Conservation (phyloP, 2,797 vertebrate species). For the Rhabdomys pumilio region DNA sequence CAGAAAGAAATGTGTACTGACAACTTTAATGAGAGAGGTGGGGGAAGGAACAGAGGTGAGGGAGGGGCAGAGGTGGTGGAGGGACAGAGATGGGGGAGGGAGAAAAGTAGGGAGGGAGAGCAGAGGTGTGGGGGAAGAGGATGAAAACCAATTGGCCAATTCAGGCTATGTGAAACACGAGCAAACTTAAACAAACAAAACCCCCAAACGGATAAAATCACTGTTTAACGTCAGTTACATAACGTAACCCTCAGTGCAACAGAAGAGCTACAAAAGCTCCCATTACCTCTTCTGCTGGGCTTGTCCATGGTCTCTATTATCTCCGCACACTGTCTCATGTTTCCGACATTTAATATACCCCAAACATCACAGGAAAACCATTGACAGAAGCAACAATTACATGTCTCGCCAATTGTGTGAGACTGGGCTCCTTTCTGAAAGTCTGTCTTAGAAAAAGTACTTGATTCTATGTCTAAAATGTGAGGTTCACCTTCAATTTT, state of each 20-base stretch:
- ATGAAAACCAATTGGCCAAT: not conserved
- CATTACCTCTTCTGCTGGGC: not conserved
- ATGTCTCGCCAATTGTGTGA: not conserved
- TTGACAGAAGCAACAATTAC: slow-evolving; percentile 32
- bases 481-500: slow-evolving; percentile 26
- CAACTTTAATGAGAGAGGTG: not conserved
- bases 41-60: not conserved
- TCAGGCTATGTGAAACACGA: not conserved
- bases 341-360: slow-evolving; percentile 13
- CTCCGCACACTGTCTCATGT: slow-evolving; percentile 29
- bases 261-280: not conserved
- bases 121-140: too few relatives aligned
- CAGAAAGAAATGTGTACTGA: not conserved
- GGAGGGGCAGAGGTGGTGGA: not conserved
- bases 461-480: slow-evolving; percentile 26
- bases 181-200: not conserved
- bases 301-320: slow-evolving; percentile 51
- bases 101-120: not conserved
- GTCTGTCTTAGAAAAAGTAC: slow-evolving; percentile 25
- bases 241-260: slow-evolving; percentile 12
- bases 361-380: slow-evolving; percentile 23
- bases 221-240: slow-evolving; percentile 7
- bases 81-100: not conserved
- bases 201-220: slow-evolving; percentile 36
- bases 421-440: slow-evolving; percentile 29